Evolutionary conservation across 2,888 invertebrate species (phyloP).

Genomic region (Leucophenga montana): DNA sequence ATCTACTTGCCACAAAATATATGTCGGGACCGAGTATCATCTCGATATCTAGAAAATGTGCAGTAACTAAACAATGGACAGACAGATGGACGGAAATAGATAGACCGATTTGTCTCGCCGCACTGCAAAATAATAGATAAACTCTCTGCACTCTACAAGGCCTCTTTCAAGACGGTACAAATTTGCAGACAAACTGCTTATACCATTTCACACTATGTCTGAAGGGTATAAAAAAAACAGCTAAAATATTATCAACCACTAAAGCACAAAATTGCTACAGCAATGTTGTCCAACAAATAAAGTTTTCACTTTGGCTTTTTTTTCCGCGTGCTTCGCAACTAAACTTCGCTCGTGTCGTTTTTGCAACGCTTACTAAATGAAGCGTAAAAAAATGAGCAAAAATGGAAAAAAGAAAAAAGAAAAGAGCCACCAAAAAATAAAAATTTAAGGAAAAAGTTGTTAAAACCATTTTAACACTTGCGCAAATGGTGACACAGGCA

Average conservation of each 20-base stretch:
- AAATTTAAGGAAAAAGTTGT: conserved; percentile 53
- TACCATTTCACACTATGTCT: too few relatives aligned
- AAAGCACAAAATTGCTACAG: conserved; percentile 33
- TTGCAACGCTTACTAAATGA: conserved; percentile 62
- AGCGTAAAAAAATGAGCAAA: conserved; percentile 53
- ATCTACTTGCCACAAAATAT: too few relatives aligned
- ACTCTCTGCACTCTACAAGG: too few relatives aligned
- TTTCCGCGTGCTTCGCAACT: conserved; percentile 5
- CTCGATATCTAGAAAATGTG: too few relatives aligned
- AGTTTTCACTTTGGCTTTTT: conserved; percentile 42
- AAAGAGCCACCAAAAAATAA: conserved; percentile 13
- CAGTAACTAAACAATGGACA: too few relatives aligned
- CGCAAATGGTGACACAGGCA: conserved; percentile 60
- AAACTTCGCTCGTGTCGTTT: conserved; percentile 27
- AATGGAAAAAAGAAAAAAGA: neutral
- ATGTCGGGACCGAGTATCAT: too few relatives aligned
- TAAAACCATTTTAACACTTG: conserved; percentile 64
- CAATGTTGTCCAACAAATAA: conserved; percentile 59
- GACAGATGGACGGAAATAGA: conserved; percentile 5
- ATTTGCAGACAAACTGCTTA: too few relatives aligned
- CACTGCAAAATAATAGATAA: too few relatives aligned
- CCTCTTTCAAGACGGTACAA: too few relatives aligned
- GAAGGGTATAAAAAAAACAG: conserved; percentile 27
- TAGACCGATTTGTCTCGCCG: too few relatives aligned
- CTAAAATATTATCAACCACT: conserved; percentile 59